phyloP scores from a whole-genome alignment of 1,140 invertebrate species.

The Drosophila quadrilineata region DNA sequence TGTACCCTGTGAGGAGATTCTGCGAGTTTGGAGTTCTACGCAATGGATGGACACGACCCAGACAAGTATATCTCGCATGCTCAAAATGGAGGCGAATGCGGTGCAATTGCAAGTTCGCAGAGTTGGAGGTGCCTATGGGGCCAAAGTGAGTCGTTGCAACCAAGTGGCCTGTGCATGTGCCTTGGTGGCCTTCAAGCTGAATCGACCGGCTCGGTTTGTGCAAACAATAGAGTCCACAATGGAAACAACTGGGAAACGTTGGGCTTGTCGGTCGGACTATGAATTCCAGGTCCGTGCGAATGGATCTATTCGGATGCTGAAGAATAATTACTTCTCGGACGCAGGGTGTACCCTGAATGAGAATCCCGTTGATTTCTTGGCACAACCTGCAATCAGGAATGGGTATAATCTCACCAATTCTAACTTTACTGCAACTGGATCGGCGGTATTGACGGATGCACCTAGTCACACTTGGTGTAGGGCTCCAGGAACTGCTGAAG shows the following conservation, averaged over 20 bases:
- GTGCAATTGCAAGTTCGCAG: slow-evolving; percentile 85
- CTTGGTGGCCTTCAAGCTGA: slow-evolving; percentile 84
- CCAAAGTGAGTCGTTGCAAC: slow-evolving; percentile 84
- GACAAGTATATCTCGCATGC: slow-evolving; percentile 83
- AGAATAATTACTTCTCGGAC: slow-evolving; percentile 85
- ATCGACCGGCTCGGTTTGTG: slow-evolving; percentile 85
- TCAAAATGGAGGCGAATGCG: slow-evolving; percentile 83
- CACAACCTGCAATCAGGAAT: slow-evolving; percentile 82
- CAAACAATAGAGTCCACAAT: slow-evolving; percentile 87
- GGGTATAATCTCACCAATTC: slow-evolving; percentile 83
- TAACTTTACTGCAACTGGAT: slow-evolving; percentile 83
- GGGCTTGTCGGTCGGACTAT: slow-evolving; percentile 82
- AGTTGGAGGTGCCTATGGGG: slow-evolving; percentile 88
- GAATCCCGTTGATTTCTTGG: slow-evolving; percentile 64
- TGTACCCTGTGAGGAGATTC: slow-evolving; percentile 83
- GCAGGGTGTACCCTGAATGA: slow-evolving; percentile 85
- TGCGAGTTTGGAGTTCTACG: slow-evolving; percentile 84
- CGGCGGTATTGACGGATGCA: slow-evolving; percentile 84
- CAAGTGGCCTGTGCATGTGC: slow-evolving; percentile 84
- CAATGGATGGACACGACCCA: slow-evolving; percentile 88
- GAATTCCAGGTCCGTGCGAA: slow-evolving; percentile 84
- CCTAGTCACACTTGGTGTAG: slow-evolving; percentile 84
- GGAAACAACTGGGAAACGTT: slow-evolving; percentile 85
- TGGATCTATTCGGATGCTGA: slow-evolving; percentile 86
- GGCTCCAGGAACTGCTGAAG: slow-evolving; percentile 86